Evolutionary conservation across 2,888 invertebrate genomes (phyloP), one percentile per base, ranked within the genome.

Genomic region (Cataglyphis livida): DNA sequence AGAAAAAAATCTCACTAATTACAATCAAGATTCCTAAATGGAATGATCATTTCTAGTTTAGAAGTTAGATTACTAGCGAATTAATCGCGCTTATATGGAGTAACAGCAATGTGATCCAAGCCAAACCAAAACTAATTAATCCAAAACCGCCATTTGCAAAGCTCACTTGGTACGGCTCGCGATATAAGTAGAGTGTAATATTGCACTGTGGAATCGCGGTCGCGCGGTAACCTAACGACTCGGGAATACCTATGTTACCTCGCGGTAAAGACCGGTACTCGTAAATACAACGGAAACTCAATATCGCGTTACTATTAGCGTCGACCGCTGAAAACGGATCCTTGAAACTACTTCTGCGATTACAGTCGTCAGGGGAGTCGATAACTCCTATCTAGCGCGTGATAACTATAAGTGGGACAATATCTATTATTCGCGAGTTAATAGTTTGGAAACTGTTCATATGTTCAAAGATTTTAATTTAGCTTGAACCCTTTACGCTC

Each of bases 361-460:
- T 76, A 62, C 81, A 70, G 71, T 66, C 79, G 84, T 81, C 84
- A 65, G 57, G 76, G 76, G 75, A 83, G 83, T 64, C 81, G 83
- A 86, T 81, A 83, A 78, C 81, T 83, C 73, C 57, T 82, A 64
- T 65, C 41, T 68, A 38, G 12, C 71, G 38, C 54, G 66, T 73
- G 83, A 84, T 76, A 88, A 82, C 88, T 84, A 84, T 87, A 83
- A 83, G 44, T 54, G 76, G 82, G 76, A 86, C 86, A 82, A 88
- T 88, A 81, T 74, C 84, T 65, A 48, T 71, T 64, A 79, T 82
- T 48, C 75, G 65, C 66, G 48, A 82, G 83, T 88, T 83, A 61
- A 62, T 64, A 68, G 81, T 84, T 86, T 44, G 65, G 54, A 65
- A 86, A 87, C 81, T 87, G 54, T 75, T 70, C 28, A 5, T 54